Evolutionary conservation across 2,888 invertebrate species (phyloP).

Genomic region (Anoplius nigerrimus): DNA sequence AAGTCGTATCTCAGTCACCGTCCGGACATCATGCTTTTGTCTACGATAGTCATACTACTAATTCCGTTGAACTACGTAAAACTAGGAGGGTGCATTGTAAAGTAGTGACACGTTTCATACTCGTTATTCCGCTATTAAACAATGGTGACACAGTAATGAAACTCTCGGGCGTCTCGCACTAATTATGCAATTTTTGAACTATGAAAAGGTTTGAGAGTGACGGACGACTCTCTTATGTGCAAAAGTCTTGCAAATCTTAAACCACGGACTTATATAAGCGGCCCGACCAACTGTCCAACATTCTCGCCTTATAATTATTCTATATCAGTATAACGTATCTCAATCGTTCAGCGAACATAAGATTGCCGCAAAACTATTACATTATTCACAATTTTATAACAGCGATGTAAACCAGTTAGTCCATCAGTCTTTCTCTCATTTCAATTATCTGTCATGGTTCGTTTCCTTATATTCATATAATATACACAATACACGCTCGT

Average conservation of each 20-base stretch:
- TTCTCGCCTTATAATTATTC: constrained; percentile 9
- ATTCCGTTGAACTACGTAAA: constrained; percentile 1
- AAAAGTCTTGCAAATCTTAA: constrained; percentile 6
- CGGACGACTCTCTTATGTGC: neutral
- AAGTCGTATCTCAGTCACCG: too few relatives aligned
- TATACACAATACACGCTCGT: constrained; percentile 40
- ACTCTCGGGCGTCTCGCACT: neutral
- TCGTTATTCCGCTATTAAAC: constrained; percentile 27
- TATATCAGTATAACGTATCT: constrained; percentile 20
- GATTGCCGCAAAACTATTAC: constrained; percentile 40
- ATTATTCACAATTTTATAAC: constrained; percentile 47
- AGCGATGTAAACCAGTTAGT: constrained; percentile 49
- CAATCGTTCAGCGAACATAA: constrained; percentile 31
- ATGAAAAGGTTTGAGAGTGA: neutral
- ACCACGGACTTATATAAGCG: constrained; percentile 4
- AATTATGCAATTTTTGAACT: constrained; percentile 9
- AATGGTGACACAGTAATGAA: constrained; percentile 15
- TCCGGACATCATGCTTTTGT: too few relatives aligned
- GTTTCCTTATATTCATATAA: constrained; percentile 49
- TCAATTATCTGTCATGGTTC: constrained; percentile 69
- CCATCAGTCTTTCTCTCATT: constrained; percentile 72
- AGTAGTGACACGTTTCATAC: constrained; percentile 20
- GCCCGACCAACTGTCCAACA: constrained; percentile 8
- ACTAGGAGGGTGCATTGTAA: constrained; percentile 26
- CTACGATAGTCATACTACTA: too few relatives aligned